Conservation (phyloP, 2,888 invertebrate genomes). For the Pseudococcus longispinus region DNA sequence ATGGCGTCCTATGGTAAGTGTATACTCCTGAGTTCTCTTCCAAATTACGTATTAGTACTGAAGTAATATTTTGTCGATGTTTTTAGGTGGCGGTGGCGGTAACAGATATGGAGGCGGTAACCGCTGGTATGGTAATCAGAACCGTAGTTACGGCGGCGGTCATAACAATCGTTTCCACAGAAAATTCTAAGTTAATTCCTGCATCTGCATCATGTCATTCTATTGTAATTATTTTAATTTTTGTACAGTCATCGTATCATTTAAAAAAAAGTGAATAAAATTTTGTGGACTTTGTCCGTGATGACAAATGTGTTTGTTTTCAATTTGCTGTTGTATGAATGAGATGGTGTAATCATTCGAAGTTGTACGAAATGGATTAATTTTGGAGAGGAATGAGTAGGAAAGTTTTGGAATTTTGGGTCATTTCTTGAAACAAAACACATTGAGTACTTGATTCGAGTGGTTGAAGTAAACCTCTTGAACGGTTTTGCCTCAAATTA, state of each 20-base stretch:
- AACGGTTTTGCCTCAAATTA: too few species aligned
- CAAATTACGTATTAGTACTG: background rate
- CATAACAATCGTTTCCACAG: conserved; percentile 57
- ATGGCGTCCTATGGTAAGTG: conserved; percentile 58
- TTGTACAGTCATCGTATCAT: conserved; percentile 13
- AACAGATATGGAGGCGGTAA: conserved; percentile 55
- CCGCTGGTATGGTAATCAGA: conserved; percentile 58
- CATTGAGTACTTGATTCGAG: too few species aligned
- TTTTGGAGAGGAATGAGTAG: too few species aligned
- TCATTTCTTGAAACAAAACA: too few species aligned
- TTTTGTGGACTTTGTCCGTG: background rate
- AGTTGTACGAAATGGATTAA: too few species aligned
- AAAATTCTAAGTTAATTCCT: conserved; percentile 43
- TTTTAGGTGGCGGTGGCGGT: background rate
- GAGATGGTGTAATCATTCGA: too few species aligned
- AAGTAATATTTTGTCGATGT: background rate
- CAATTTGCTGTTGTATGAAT: background rate
- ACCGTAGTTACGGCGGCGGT: conserved; percentile 56
- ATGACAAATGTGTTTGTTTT: background rate
- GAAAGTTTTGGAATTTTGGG: too few species aligned
- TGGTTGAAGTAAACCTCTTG: too few species aligned
- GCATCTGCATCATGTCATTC: background rate
- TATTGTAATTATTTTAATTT: background rate
- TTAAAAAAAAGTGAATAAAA: conserved; percentile 6
- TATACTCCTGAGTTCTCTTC: background rate